Evolutionary conservation across 2,797 vertebrate species (phyloP).

Genomic region (Liasis olivaceus): DNA sequence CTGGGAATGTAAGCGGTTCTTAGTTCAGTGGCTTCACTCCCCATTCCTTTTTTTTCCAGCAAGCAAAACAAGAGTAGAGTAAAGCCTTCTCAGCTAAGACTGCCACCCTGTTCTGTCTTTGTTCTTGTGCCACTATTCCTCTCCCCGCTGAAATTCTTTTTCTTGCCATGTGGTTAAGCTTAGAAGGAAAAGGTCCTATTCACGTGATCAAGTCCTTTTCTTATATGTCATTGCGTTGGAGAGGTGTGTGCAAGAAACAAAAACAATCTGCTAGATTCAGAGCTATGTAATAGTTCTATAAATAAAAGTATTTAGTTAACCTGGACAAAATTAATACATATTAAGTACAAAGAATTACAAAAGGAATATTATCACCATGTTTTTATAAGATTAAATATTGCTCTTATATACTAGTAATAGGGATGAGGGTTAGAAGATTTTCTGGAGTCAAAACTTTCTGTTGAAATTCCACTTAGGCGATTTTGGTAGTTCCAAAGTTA

Average conservation of each 20-base stretch:
- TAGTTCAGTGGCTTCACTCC: too few relatives aligned
- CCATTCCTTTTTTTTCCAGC: too few relatives aligned
- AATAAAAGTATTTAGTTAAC: background rate
- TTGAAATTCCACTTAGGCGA: too few relatives aligned
- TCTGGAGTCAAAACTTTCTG: too few relatives aligned
- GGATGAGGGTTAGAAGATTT: too few relatives aligned
- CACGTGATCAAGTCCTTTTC: background rate
- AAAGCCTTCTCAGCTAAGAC: too few relatives aligned
- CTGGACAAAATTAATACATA: background rate
- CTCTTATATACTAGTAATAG: too few relatives aligned
- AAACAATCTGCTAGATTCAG: background rate
- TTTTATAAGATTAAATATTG: background rate
- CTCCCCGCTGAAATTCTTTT: background rate
- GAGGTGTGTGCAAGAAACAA: too few relatives aligned
- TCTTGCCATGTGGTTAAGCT: background rate
- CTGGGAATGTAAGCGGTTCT: too few relatives aligned
- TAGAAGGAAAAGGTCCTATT: background rate
- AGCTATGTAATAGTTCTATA: background rate
- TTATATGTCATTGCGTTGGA: background rate
- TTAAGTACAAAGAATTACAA: background rate
- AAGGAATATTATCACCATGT: background rate
- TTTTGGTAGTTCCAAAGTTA: too few relatives aligned
- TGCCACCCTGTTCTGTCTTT: background rate
- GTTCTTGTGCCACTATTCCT: background rate
- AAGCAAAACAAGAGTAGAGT: too few relatives aligned